These are phyloP conservation scores for Corythornis cristatus DNA, from an alignment of 2,113 vertebrate genomes.

Conservation along the genomic window DNA sequence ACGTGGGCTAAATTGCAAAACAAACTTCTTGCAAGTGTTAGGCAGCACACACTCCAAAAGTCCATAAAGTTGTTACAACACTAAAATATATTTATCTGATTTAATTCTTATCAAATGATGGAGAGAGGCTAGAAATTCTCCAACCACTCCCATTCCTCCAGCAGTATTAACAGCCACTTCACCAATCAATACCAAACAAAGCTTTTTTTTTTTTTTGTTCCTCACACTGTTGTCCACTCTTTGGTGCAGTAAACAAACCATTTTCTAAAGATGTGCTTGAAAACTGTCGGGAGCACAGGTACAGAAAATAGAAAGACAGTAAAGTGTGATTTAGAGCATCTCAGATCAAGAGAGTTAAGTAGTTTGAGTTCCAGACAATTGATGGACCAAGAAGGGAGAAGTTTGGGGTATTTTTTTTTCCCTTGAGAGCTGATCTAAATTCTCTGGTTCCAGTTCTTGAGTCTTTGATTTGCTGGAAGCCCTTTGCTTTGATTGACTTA, in stretches of 20 bases:
- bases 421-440: background rate
- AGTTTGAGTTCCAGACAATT: background rate
- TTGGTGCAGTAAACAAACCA: background rate
- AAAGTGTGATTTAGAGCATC: background rate
- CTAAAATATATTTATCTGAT: background rate
- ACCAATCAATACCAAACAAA: background rate
- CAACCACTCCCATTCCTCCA: background rate
- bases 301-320: background rate
- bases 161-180: background rate
- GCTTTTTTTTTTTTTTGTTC: background rate
- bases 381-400: background rate
- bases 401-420: background rate
- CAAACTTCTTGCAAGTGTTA: conserved; percentile 1
- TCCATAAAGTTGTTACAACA: background rate
- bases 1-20: background rate
- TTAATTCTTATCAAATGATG: background rate
- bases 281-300: background rate
- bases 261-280: background rate
- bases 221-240: background rate
- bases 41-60: background rate
- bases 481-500: background rate
- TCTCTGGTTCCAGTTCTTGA: background rate
- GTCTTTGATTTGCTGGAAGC: conserved; percentile 25
- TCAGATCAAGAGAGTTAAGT: background rate
- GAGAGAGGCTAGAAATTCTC: background rate